Conservation (phyloP, 2,888 invertebrate species). For the Clivina fossor region DNA sequence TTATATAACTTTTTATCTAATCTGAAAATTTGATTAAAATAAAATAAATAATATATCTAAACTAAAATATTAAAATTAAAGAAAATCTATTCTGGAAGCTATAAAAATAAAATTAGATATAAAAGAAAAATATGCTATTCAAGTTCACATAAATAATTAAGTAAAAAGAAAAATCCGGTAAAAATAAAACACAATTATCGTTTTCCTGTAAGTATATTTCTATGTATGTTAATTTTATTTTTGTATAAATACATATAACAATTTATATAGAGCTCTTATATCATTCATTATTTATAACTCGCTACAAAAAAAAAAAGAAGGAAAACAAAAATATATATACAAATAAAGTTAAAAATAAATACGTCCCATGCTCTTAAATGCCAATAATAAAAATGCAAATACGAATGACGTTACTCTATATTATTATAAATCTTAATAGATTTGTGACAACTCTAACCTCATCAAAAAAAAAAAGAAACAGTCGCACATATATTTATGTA, state of each 20-base stretch:
- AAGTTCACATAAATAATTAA: too few relatives aligned
- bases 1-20: too few relatives aligned
- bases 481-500: neutral
- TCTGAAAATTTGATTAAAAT: too few relatives aligned
- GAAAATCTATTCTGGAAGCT: too few relatives aligned
- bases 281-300: constrained; percentile 42
- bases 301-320: constrained; percentile 40
- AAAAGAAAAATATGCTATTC: too few relatives aligned
- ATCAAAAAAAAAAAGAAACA: neutral
- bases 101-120: too few relatives aligned
- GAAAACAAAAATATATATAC: constrained; percentile 40
- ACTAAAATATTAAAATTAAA: too few relatives aligned
- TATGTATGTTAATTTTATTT: constrained; percentile 43
- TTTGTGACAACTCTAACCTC: constrained; percentile 28
- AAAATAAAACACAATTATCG: constrained; percentile 17
- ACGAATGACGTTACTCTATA: constrained; percentile 27
- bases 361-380: constrained; percentile 40
- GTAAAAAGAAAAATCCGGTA: too few relatives aligned
- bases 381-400: constrained; percentile 41
- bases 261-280: constrained; percentile 39
- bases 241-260: constrained; percentile 45
- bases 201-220: constrained; percentile 36
- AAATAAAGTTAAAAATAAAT: constrained; percentile 38
- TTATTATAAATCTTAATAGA: constrained; percentile 17
- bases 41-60: too few relatives aligned